phyloP scores from a whole-genome alignment of 2,113 vertebrate genomes.

The Hemiscyllium ocellatum region DNA sequence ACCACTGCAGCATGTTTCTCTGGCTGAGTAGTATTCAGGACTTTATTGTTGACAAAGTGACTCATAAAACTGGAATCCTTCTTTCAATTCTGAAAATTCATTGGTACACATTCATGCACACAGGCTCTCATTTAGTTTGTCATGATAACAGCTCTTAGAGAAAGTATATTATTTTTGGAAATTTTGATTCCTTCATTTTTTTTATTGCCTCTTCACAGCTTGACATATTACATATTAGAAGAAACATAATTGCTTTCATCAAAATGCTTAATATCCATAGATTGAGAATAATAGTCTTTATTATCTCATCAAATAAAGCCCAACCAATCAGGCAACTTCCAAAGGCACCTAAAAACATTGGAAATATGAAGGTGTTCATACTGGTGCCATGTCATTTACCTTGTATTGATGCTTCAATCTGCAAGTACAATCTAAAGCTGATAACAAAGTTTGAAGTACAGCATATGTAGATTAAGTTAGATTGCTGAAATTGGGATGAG shows the following conservation, averaged over 20 bases:
- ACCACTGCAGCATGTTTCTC: not conserved
- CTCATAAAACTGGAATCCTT: slow-evolving; percentile 30
- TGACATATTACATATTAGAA: slow-evolving; percentile 1
- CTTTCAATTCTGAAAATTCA: slow-evolving; percentile 11
- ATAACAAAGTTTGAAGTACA: not conserved
- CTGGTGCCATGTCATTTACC: not conserved
- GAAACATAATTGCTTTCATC: not conserved
- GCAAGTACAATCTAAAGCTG: not conserved
- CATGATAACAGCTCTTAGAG: not conserved
- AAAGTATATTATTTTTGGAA: not conserved
- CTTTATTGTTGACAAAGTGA: slow-evolving; percentile 34
- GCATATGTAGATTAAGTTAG: not conserved
- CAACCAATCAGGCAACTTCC: not conserved
- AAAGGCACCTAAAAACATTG: not conserved
- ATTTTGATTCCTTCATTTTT: not conserved
- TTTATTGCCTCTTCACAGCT: not conserved
- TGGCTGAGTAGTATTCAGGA: not conserved
- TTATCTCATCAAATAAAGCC: not conserved
- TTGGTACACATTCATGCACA: not conserved
- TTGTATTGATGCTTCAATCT: not conserved
- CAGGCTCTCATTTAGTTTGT: not conserved
- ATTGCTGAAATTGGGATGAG: not conserved
- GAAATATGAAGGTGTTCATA: not conserved
- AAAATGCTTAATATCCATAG: not conserved
- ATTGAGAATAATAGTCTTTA: not conserved